phyloP scores from a whole-genome alignment of 2,113 vertebrate species.

The Orycteropus afer region DNA sequence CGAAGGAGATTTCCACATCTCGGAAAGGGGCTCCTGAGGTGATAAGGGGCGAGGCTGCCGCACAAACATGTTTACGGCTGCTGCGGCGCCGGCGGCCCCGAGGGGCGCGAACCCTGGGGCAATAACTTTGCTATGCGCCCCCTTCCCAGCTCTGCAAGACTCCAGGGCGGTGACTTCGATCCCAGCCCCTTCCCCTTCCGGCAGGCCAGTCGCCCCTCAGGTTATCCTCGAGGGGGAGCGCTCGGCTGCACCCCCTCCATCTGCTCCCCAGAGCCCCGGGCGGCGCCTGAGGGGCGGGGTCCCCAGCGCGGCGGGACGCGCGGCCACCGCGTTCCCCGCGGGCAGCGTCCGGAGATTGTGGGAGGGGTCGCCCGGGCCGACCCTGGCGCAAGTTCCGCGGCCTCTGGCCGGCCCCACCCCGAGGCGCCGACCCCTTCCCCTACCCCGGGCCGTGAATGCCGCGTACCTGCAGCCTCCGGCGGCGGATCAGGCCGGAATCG shows the following conservation, averaged over 20 bases:
- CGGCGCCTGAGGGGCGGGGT: slow-evolving; percentile 75
- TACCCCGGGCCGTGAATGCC: background rate
- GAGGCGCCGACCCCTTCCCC: slow-evolving; percentile 25
- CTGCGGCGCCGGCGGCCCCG: slow-evolving; percentile 47
- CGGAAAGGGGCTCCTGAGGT: background rate
- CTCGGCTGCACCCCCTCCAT: background rate
- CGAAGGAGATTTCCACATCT: background rate
- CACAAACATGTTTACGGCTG: slow-evolving; percentile 73
- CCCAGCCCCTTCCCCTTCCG: background rate
- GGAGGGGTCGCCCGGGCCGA: background rate
- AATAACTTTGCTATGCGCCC: slow-evolving; percentile 65
- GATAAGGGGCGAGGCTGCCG: slow-evolving; percentile 46
- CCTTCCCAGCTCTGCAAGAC: background rate
- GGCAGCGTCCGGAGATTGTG: background rate
- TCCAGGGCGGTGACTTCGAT: slow-evolving; percentile 13
- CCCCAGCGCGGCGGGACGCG: slow-evolving; percentile 25
- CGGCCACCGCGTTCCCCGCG: background rate
- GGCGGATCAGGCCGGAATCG: slow-evolving; percentile 82
- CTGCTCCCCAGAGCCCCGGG: background rate
- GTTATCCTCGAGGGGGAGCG: slow-evolving; percentile 15
- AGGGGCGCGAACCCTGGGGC: slow-evolving; percentile 64
- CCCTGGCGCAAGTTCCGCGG: slow-evolving; percentile 39
- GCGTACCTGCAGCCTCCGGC: slow-evolving; percentile 77
- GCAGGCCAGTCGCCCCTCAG: background rate
- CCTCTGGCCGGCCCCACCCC: slow-evolving; percentile 45